These are phyloP conservation scores for Rapana venosa DNA, from an alignment of 2,888 invertebrate species.

Conservation along the genomic window DNA sequence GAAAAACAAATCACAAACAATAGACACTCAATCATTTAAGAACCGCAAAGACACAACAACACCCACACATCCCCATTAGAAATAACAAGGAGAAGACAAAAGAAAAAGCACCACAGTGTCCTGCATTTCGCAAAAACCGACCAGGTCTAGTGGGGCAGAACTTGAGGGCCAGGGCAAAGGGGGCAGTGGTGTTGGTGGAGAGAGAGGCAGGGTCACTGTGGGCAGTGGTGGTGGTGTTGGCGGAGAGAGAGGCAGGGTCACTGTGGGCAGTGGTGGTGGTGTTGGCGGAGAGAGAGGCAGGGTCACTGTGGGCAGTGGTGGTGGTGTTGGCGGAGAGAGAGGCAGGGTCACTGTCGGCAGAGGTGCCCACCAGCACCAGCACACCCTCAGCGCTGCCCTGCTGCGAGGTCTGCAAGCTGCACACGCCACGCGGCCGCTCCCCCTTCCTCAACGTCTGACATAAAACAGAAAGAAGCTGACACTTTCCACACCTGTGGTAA, in stretches of 20 bases:
- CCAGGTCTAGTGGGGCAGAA: slow-evolving; percentile 58
- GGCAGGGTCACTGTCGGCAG: slow-evolving; percentile 57
- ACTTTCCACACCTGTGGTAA: too few species aligned
- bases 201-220: slow-evolving; percentile 61
- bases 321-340: slow-evolving; percentile 60
- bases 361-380: slow-evolving; percentile 63
- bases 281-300: too few species aligned
- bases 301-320: too few species aligned
- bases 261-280: too few species aligned
- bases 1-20: too few species aligned
- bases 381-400: slow-evolving; percentile 55
- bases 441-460: slow-evolving; percentile 62
- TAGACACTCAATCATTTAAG: too few species aligned
- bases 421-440: slow-evolving; percentile 70
- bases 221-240: slow-evolving; percentile 49
- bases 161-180: slow-evolving; percentile 58
- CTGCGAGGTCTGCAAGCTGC: slow-evolving; percentile 53
- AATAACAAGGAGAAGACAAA: neutral
- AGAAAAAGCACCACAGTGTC: neutral
- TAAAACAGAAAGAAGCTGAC: neutral
- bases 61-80: neutral
- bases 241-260: too few species aligned
- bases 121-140: neutral
- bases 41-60: neutral
- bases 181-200: slow-evolving; percentile 53